Base-by-base conservation (phyloP, 1,140 invertebrate genomes). In the Anadara kagoshimensis region DNA sequence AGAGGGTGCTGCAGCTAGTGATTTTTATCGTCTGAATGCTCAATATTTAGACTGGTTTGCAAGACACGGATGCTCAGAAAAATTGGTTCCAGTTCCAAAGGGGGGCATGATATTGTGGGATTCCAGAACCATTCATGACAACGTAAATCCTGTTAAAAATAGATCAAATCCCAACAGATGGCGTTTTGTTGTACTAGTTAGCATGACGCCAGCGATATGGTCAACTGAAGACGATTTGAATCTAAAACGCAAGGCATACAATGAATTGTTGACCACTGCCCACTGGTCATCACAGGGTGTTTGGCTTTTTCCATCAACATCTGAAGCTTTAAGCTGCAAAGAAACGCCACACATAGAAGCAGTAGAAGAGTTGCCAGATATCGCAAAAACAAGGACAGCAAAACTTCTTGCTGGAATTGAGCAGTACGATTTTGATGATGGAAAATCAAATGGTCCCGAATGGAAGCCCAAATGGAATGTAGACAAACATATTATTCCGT, bases 81-180 rank as follows among this genome's bases (percentile, higher is more conserved):
- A 75, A 29, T 68, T 71, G 29, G 64, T 81, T 29, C 69, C 81
- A 5, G 79, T 76, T 45, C 81, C 81, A 1, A 78, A 77, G 54
- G 81, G 79, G 0, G 78, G 76, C 7, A 77, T 83, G 65, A 68
- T 83, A 4, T 22, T 83, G 45, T 83, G 79, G 78, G 79, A 83
- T 51, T 80, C 81, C 0, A 63, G 79, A 49, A 74, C 76, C 3
- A 44, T 83, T 26, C 81, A 81, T 71, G 81, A 75, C n/a, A 81
- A 79, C 65, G 64, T 63, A 18, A 59, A 73, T 26, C 81, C 81
- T 8, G n/a, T 58, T 14, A n/a, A 41, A 43, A 65, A 61, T 22
- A 59, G 73, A 16, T 22, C 36, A 22, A 49, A 78, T 65, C 43
- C 65, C 8, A 69, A 62, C 18, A 59, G 80, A 7, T 82, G 80